Base-by-base conservation (phyloP, 1,140 invertebrate species). In the Cataglyphis hispanica region DNA sequence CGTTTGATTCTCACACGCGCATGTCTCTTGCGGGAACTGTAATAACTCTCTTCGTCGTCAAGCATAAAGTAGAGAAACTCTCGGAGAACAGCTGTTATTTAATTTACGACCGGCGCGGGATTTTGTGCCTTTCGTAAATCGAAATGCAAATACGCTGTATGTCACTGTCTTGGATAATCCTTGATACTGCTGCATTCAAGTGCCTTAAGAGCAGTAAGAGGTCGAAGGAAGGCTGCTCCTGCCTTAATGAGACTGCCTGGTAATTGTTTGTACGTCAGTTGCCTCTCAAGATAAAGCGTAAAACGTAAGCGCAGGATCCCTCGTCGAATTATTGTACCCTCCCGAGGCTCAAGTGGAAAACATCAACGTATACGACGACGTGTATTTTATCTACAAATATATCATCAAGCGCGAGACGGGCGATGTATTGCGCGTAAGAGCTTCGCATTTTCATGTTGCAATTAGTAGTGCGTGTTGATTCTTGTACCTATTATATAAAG, bases 141-240 rank as follows among this genome's bases (percentile, higher is more conserved):
- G 78, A 70, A 74, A 83, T 83, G 78, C 67, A 83, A 83, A 83
- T 74, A 83, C 40, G 53, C 13, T 60, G 37, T 83, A 74, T 74
- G 78, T 83, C 78, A 83, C 78, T 83, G 78, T 83, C 78, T 83
- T n/a, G 53, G 78, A 83, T 83, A 83, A 83, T 83, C 78, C 27
- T 74, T 83, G 70, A 83, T 83, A 83, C 46, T 61, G 78, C 53
- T 83, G 37, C 78, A 83, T 83, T 83, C 56, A 74, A 83, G 67
- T 72, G 27, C 27, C 78, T 83, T 83, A 72, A 81, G 76, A 80
- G 22, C 77, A 43, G 43, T 58, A 70, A 70, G 67, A 83, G 67
- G 78, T 83, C 27, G 78, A 74, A 83, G 27, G 53, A 10, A 50
- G 19, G 67, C n/a, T 46, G 53, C 25, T 74, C 16, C 78, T 37